Percentiles rank a stretch among this genome's conserved stretches.
These are phyloP conservation scores for Osmerus mordax DNA, from an alignment of 2,113 vertebrate species.

Conservation along the genomic window DNA sequence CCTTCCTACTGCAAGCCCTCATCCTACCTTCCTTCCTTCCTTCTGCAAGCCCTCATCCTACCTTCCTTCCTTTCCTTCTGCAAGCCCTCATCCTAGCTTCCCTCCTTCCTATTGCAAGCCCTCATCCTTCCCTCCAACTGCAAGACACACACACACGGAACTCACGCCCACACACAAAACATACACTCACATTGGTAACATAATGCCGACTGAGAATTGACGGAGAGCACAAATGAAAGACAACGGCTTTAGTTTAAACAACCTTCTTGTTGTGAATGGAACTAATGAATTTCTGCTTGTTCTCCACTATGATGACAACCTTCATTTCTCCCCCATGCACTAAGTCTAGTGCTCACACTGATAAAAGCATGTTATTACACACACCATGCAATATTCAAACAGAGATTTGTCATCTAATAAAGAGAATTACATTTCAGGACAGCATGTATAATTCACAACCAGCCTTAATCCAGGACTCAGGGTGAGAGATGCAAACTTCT, in stretches of 20 bases:
- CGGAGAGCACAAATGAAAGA: constrained; percentile 14
- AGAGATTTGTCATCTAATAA: constrained; percentile 68
- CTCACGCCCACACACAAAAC: too few relatives aligned
- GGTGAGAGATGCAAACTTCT: constrained; percentile 47
- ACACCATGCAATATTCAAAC: constrained; percentile 69
- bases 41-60: not conserved
- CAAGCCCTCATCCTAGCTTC: not conserved
- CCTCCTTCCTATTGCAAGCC: not conserved
- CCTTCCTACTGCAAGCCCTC: not conserved
- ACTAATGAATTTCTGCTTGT: constrained; percentile 59
- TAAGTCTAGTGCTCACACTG: constrained; percentile 45
- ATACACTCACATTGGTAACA: too few relatives aligned
- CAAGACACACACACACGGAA: too few relatives aligned
- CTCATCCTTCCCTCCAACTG: too few relatives aligned
- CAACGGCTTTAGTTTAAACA: constrained; percentile 29
- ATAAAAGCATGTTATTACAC: constrained; percentile 67
- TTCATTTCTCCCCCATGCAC: constrained; percentile 48
- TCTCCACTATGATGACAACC: constrained; percentile 52
- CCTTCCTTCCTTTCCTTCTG: not conserved
- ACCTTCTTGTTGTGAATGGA: constrained; percentile 32
- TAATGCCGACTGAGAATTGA: not conserved
- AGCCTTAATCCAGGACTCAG: constrained; percentile 57
- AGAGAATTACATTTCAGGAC: constrained; percentile 68
- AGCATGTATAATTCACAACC: constrained; percentile 65
- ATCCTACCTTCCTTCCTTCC: not conserved